These are phyloP conservation scores for Brachypterus glaber DNA, from an alignment of 2,888 invertebrate species.

Conservation along the genomic window DNA sequence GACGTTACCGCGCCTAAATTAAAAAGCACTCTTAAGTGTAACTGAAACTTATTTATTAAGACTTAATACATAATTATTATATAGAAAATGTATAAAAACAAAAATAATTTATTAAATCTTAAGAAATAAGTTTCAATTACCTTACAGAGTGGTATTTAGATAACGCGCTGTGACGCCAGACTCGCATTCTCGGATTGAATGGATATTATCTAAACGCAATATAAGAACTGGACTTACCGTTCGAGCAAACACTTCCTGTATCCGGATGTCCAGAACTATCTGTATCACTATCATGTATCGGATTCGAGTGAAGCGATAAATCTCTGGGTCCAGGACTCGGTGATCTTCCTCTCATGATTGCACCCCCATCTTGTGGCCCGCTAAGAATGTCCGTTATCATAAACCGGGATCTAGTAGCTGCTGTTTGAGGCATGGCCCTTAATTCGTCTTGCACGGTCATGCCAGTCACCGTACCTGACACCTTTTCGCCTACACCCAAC, in stretches of 20 bases:
- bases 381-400: slow-evolving; percentile 85
- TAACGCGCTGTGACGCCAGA: no score
- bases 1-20: no score
- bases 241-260: slow-evolving; percentile 46
- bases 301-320: slow-evolving; percentile 42
- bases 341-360: slow-evolving; percentile 41
- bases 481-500: slow-evolving; percentile 38
- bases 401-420: slow-evolving; percentile 64
- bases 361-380: slow-evolving; percentile 50
- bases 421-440: slow-evolving; percentile 39
- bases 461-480: slow-evolving; percentile 39
- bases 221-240: slow-evolving; percentile 44
- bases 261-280: slow-evolving; percentile 47
- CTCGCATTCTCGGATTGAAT: no score
- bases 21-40: no score
- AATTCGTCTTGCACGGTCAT: slow-evolving; percentile 44
- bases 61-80: no score
- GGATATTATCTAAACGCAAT: no score
- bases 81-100: no score
- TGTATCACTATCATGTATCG: slow-evolving; percentile 43
- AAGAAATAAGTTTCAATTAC: no score
- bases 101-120: no score
- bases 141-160: no score
- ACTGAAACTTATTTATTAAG: no score
- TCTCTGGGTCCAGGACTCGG: slow-evolving; percentile 49